Evolutionary conservation across 2,888 invertebrate genomes (phyloP).

Genomic region (Sinopyrophorus schimmeli): DNA sequence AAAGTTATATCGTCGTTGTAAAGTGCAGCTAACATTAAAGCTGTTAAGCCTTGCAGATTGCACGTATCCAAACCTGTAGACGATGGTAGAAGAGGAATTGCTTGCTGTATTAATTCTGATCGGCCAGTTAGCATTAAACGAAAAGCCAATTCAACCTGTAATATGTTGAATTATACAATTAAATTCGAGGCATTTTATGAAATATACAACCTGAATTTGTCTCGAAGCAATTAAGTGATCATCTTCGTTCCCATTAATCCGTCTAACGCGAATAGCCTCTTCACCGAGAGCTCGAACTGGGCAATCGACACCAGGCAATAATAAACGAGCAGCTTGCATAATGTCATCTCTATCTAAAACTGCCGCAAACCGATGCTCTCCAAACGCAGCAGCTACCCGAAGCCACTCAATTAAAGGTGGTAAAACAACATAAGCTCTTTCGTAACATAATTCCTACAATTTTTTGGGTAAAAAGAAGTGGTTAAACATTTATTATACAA

Average conservation of each 20-base stretch:
- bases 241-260: constrained; percentile 50
- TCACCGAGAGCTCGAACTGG: constrained; percentile 76
- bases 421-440: constrained; percentile 83
- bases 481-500: constrained; percentile 10
- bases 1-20: constrained; percentile 79
- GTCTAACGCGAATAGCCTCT: constrained; percentile 56
- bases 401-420: constrained; percentile 93
- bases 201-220: constrained; percentile 48
- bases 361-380: constrained; percentile 76
- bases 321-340: constrained; percentile 81
- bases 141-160: constrained; percentile 72
- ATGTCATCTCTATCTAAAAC: constrained; percentile 80
- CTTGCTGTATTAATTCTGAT: constrained; percentile 76
- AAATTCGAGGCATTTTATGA: too few relatives aligned
- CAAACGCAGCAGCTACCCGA: constrained; percentile 80
- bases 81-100: constrained; percentile 73
- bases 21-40: constrained; percentile 81
- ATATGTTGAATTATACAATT: constrained; percentile 4
- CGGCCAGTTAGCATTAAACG: constrained; percentile 79
- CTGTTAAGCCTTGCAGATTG: constrained; percentile 78
- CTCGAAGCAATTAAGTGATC: constrained; percentile 50
- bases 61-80: constrained; percentile 73
- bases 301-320: constrained; percentile 88
- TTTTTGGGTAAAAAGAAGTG: neutral
- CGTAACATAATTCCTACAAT: constrained; percentile 75